Percentiles rank a stretch among this genome's conserved stretches.
These are phyloP conservation scores for Ceraclea dissimilis DNA, from an alignment of 2,888 invertebrate genomes.

Conservation along the genomic window DNA sequence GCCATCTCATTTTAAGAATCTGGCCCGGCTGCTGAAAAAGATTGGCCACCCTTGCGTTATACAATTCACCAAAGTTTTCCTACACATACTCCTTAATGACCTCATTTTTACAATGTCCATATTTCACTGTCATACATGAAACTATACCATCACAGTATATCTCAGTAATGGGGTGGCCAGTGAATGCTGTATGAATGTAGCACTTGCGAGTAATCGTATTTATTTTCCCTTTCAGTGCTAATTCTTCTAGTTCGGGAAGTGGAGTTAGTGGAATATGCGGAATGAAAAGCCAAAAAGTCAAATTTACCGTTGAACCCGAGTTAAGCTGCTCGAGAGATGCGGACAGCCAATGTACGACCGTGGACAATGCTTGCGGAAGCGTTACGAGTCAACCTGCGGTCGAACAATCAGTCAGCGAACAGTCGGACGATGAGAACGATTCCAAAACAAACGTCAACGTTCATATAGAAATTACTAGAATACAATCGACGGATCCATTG, in stretches of 20 bases:
- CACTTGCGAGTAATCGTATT: no score
- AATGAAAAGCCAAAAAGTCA: conserved; percentile 12
- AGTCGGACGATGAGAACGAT: conserved; percentile 22
- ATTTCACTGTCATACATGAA: no score
- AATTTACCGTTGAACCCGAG: conserved; percentile 32
- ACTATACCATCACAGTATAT: no score
- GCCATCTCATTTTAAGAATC: no score
- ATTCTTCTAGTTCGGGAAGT: not conserved
- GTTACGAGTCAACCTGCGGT: not conserved
- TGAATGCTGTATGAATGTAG: no score
- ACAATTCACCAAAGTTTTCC: no score
- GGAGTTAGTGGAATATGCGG: conserved; percentile 5
- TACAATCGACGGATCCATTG: conserved; percentile 12
- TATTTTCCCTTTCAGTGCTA: no score
- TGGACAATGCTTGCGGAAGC: conserved; percentile 5
- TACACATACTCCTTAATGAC: no score
- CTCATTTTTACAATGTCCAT: no score
- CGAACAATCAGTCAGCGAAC: conserved; percentile 1
- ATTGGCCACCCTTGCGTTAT: no score
- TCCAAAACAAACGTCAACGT: conserved; percentile 14
- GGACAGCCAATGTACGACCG: not conserved
- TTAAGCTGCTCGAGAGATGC: conserved; percentile 35
- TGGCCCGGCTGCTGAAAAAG: no score
- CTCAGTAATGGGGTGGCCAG: no score
- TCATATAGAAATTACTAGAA: conserved; percentile 22